A percentile compares a stretch with the other conserved stretches of the same genome.
Evolutionary conservation across 2,888 invertebrate species (phyloP).

Genomic region (Drosophila nigritarsus): DNA sequence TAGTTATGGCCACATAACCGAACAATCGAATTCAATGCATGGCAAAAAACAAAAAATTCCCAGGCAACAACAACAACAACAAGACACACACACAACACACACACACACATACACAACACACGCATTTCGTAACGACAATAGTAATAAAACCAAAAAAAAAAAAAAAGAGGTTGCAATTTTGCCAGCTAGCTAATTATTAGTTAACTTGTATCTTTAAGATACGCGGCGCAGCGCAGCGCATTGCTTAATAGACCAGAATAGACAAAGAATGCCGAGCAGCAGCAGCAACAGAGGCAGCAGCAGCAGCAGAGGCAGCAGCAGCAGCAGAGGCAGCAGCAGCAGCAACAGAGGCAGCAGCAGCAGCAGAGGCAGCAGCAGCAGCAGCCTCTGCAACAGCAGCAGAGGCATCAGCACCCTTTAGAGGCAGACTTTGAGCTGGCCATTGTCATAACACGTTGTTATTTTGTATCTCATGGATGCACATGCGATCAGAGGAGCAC

Average conservation of each 20-base stretch:
- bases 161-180: slow-evolving; percentile 64
- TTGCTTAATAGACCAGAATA: slow-evolving; percentile 78
- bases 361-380: too few relatives aligned
- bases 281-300: neutral
- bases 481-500: slow-evolving; percentile 25
- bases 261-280: slow-evolving; percentile 33
- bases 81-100: neutral
- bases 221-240: slow-evolving; percentile 60
- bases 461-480: slow-evolving; percentile 68
- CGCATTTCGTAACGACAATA: slow-evolving; percentile 67
- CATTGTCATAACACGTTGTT: slow-evolving; percentile 76
- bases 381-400: neutral
- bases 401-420: neutral
- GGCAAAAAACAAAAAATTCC: slow-evolving; percentile 44
- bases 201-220: slow-evolving; percentile 81
- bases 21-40: slow-evolving; percentile 70
- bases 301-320: neutral
- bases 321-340: neutral
- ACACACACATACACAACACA: slow-evolving; percentile 32
- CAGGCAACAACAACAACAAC: slow-evolving; percentile 45
- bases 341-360: neutral
- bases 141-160: neutral
- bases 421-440: slow-evolving; percentile 21
- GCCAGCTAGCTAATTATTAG: slow-evolving; percentile 74
- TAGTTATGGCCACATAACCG: slow-evolving; percentile 34